Percentiles rank a stretch among this genome's conserved stretches.
Conservation (phyloP, 2,113 vertebrate genomes). For the Corythoichthys intestinalis region DNA sequence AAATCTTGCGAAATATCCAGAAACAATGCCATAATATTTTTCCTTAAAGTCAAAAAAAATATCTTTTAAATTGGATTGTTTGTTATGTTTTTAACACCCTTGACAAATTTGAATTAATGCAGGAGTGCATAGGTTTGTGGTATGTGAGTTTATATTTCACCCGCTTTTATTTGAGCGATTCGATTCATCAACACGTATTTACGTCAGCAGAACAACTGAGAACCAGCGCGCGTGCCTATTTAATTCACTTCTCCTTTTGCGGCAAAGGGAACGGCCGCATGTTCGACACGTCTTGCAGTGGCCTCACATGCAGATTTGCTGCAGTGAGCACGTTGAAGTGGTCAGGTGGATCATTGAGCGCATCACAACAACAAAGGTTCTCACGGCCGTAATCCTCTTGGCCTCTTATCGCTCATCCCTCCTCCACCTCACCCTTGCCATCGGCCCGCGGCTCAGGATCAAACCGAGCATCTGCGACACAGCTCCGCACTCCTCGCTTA, state of each 20-base stretch:
- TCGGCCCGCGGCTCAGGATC: conserved; percentile 61
- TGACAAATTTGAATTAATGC: neutral
- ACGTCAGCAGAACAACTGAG: neutral
- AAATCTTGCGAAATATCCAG: no score
- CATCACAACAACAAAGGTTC: conserved; percentile 72
- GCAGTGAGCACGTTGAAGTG: conserved; percentile 45
- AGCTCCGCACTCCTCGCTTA: conserved; percentile 52
- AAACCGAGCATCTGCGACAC: conserved; percentile 50
- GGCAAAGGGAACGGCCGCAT: neutral
- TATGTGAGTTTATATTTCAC: neutral
- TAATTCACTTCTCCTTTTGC: neutral
- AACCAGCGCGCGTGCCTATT: neutral
- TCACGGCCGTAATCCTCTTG: conserved; percentile 70
- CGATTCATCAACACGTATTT: neutral
- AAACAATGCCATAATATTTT: no score
- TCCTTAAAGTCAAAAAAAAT: no score
- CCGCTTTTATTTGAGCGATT: neutral
- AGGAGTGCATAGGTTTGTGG: neutral
- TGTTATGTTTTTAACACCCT: no score
- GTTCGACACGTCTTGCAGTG: conserved; percentile 10
- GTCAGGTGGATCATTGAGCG: conserved; percentile 60
- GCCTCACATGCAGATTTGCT: conserved; percentile 39
- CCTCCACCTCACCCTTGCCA: conserved; percentile 61
- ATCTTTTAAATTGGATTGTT: no score
- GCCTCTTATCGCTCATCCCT: conserved; percentile 63